Percentiles rank a stretch among this genome's conserved stretches.
Evolutionary conservation across 2,888 invertebrate species (phyloP).

Genomic region (Panorpa germanica): DNA sequence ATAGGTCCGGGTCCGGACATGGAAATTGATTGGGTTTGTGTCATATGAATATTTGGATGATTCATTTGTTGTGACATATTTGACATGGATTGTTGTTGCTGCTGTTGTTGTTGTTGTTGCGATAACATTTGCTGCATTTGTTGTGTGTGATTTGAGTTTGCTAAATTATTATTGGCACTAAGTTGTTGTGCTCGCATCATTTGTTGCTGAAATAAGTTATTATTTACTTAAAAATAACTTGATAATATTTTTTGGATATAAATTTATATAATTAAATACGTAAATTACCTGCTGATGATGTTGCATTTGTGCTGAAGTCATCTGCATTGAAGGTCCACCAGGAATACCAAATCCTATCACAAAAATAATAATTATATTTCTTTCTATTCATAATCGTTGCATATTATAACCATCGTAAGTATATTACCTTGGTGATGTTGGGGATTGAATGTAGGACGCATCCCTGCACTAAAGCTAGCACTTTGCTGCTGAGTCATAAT

Average conservation of each 20-base stretch:
- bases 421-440: constrained; percentile 15
- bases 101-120: constrained; percentile 24
- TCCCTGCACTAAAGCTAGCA: constrained; percentile 19
- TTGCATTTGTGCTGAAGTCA: constrained; percentile 32
- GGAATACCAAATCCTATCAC: constrained; percentile 9
- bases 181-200: constrained; percentile 13
- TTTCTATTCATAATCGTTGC: neutral
- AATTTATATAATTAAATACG: constrained; percentile 11
- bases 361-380: neutral
- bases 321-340: constrained; percentile 18
- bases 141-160: neutral
- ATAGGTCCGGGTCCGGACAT: too few species aligned
- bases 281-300: constrained; percentile 29
- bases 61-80: constrained; percentile 7
- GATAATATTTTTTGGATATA: constrained; percentile 5
- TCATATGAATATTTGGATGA: constrained; percentile 44
- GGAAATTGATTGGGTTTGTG: constrained; percentile 44
- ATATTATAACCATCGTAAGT: too few species aligned
- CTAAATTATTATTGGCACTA: too few species aligned
- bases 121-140: constrained; percentile 24
- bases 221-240: too few species aligned
- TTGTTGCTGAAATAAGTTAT: constrained; percentile 18
- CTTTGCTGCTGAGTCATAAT: constrained; percentile 29
- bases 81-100: constrained; percentile 22
- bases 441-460: constrained; percentile 22